These are phyloP conservation scores for Carabus problematicus DNA, from an alignment of 2,888 invertebrate species.

Conservation along the genomic window DNA sequence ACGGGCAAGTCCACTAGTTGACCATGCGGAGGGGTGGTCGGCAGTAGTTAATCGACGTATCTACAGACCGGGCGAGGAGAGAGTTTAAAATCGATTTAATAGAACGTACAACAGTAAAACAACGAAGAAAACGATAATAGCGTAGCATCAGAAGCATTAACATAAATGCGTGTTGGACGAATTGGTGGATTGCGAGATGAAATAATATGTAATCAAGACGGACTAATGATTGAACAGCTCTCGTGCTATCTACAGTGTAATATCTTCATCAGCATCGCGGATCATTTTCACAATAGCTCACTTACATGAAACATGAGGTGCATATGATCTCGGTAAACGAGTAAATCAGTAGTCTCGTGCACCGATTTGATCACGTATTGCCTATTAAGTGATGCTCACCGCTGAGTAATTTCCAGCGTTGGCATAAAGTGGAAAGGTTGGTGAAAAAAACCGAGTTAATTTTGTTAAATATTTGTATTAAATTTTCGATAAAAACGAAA, in stretches of 20 bases:
- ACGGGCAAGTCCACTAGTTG: neutral
- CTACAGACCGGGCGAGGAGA: neutral
- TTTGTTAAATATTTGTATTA: too few species aligned
- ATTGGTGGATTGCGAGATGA: constrained; percentile 2
- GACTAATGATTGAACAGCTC: constrained; percentile 29
- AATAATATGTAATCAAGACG: constrained; percentile 31
- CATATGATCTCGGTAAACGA: constrained; percentile 4
- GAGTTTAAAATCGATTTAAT: constrained; percentile 32
- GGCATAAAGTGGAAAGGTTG: neutral
- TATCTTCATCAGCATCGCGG: constrained; percentile 20
- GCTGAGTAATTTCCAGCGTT: neutral
- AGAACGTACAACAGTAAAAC: constrained; percentile 22
- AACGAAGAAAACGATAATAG: constrained; percentile 27
- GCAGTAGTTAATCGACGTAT: constrained; percentile 13
- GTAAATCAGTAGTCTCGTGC: constrained; percentile 17
- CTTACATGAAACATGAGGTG: too few species aligned
- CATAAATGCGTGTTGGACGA: constrained; percentile 19
- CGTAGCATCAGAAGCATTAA: constrained; percentile 27
- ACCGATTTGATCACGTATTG: too few species aligned
- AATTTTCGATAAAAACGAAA: too few species aligned
- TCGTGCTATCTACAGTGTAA: constrained; percentile 7
- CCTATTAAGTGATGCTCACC: too few species aligned
- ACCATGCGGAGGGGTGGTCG: constrained; percentile 7
- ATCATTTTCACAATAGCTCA: constrained; percentile 9
- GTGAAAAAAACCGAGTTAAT: neutral